Base-by-base conservation (phyloP, 2,888 invertebrate genomes). In the Trichogramma dendrolimi region DNA sequence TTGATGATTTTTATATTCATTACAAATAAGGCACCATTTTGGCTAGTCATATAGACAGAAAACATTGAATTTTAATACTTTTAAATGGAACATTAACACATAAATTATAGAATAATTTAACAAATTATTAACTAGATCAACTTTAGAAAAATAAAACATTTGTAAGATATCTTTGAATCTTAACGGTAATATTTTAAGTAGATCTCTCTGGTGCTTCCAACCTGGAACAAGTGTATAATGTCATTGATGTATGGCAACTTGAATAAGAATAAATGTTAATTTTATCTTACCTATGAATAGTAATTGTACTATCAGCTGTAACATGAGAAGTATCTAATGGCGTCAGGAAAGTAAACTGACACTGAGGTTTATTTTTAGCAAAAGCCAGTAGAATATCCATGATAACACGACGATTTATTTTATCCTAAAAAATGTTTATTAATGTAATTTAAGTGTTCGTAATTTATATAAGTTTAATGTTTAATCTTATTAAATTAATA, bases 341-440 rank as follows among this genome's bases (percentile, higher is more conserved):
- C 51, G 96, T 94, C 40, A 96, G 84, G 79, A 96, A 94, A 69
- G 93, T 89, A 80, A 89, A 96, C 81, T 96, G 96, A 4, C 87
- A 82, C 61, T 83, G 79, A 6, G 82, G 81, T 76, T 87, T 87
- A 54, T 81, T 80, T 58, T 85, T 83, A 5, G 94, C 92, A 77
- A 91, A 89, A 69, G 85, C 82, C 63, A 93, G 80, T 67, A 96
- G 83, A 74, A 94, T 84, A 70, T 89, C 86, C 82, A 93, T 87
- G 70, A 91, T 88, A 65, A 87, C 85, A 68, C 87, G 85, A 42
- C 94, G 85, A 79, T 94, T 94, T 56, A 92, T 85, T 80, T 90
- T 88, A 78, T 95, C 94, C 92, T 92, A 75, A 64, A 62, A 67
- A 61, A 49, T 11, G 4, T 41, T 11, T 8, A 11, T 1, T 46